phyloP scores from a whole-genome alignment of 2,797 vertebrate genomes.

The Poeciliopsis presidionis region DNA sequence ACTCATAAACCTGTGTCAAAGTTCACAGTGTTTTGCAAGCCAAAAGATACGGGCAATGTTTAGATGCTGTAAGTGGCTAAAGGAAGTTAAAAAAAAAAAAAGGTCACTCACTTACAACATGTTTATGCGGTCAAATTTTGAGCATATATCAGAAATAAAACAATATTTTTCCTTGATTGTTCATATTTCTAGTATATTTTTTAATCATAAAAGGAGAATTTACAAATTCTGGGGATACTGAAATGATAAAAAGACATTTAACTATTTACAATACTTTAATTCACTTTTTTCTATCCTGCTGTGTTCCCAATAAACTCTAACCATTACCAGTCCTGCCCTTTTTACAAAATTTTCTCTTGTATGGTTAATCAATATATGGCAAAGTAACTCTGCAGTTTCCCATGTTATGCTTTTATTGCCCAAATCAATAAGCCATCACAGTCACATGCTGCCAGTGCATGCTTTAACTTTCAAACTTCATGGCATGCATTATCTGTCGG shows the following conservation, averaged over 20 bases:
- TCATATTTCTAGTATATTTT: neutral
- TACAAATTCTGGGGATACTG: neutral
- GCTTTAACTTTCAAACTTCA: constrained; percentile 45
- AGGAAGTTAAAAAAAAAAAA: neutral
- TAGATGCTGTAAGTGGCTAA: constrained; percentile 10
- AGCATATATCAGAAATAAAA: neutral
- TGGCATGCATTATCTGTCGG: constrained; percentile 46
- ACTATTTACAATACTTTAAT: neutral
- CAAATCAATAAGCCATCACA: constrained; percentile 52
- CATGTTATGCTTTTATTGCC: constrained; percentile 38
- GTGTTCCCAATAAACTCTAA: constrained; percentile 16
- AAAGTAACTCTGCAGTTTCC: constrained; percentile 31
- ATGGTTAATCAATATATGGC: constrained; percentile 4
- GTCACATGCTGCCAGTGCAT: constrained; percentile 53
- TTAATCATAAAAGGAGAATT: neutral
- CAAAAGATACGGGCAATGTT: constrained; percentile 5
- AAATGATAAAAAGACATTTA: neutral
- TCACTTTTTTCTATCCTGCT: neutral
- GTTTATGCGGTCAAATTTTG: neutral
- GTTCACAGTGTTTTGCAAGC: constrained; percentile 26
- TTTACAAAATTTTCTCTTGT: neutral
- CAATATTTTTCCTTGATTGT: neutral
- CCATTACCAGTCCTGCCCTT: constrained; percentile 5
- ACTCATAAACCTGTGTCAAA: constrained; percentile 33
- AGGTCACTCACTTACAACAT: neutral